phyloP scores from a whole-genome alignment of 2,113 vertebrate genomes.

The Mionectes macconnelli region DNA sequence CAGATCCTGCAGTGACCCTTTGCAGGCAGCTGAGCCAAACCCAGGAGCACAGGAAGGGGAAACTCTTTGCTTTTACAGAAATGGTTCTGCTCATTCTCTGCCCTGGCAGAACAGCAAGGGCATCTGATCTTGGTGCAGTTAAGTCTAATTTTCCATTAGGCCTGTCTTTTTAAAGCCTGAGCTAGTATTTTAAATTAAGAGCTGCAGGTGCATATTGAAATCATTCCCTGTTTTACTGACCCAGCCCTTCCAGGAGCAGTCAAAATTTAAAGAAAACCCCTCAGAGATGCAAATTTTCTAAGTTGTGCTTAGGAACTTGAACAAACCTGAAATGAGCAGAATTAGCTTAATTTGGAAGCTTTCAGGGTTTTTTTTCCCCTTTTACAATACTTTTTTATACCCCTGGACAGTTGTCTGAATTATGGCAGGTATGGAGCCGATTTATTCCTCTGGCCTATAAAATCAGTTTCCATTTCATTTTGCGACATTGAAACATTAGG shows the following conservation, averaged over 20 bases:
- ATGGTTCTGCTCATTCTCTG: neutral
- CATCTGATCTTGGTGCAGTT: neutral
- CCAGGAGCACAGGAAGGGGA: neutral
- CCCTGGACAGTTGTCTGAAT: neutral
- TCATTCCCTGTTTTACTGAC: neutral
- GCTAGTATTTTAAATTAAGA: neutral
- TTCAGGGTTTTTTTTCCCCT: accelerated
- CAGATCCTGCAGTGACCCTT: neutral
- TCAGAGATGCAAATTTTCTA: neutral
- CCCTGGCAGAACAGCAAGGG: accelerated
- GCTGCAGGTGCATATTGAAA: neutral
- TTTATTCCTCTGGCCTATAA: neutral
- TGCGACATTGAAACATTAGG: neutral
- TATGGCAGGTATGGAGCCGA: neutral
- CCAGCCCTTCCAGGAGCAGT: neutral
- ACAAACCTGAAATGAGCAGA: neutral
- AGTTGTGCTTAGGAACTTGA: neutral
- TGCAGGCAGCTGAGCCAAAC: neutral
- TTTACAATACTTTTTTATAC: neutral
- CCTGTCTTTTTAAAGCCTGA: neutral
- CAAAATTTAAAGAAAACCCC: neutral
- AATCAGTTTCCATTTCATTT: neutral
- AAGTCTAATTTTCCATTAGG: neutral
- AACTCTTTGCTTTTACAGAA: neutral
- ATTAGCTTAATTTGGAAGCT: neutral